phyloP scores from a whole-genome alignment of 2,888 invertebrate genomes.

The Oscheius onirici region DNA sequence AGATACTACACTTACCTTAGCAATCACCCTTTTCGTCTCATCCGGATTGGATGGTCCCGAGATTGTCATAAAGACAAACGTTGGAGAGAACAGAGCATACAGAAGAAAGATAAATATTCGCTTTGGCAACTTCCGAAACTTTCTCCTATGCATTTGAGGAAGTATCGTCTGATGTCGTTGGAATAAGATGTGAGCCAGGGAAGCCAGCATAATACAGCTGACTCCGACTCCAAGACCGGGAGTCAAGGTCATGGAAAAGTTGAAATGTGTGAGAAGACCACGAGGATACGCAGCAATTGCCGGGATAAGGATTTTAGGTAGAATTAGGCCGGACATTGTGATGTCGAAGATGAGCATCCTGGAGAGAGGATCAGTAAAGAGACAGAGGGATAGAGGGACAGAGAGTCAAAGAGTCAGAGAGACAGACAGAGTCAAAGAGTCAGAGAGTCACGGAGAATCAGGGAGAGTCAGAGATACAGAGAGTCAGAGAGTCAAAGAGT shows the following conservation, averaged over 20 bases:
- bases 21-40: too few species aligned
- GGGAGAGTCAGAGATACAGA: too few species aligned
- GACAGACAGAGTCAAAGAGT: too few species aligned
- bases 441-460: too few species aligned
- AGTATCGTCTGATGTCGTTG: conserved; percentile 10
- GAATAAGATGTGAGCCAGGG: conserved; percentile 3
- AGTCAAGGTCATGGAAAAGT: not conserved
- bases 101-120: not conserved
- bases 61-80: too few species aligned
- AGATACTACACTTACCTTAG: too few species aligned
- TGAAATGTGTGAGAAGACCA: not conserved
- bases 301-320: not conserved
- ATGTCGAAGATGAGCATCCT: not conserved
- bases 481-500: too few species aligned
- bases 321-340: not conserved
- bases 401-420: too few species aligned
- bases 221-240: not conserved
- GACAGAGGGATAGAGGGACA: too few species aligned
- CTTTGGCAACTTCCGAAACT: not conserved
- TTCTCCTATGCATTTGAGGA: not conserved
- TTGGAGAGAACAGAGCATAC: not conserved
- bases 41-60: too few species aligned
- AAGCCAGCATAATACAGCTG: not conserved
- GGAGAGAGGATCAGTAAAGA: not conserved
- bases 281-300: not conserved